Conservation (phyloP, 2,888 invertebrate species). For the Hirtodrosophila alboralis region DNA sequence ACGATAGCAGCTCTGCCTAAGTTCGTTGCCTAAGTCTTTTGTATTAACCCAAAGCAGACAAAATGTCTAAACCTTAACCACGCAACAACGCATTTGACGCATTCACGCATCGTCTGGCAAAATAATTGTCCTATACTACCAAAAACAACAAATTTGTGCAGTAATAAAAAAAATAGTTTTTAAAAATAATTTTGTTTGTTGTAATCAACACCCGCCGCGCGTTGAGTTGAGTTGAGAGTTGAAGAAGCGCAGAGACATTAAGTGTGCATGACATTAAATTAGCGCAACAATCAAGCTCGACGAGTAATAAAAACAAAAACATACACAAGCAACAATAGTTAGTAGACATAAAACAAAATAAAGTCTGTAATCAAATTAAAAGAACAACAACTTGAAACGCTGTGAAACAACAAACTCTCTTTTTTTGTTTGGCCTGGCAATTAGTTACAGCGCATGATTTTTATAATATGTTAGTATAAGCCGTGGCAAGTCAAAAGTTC, state of each 20-base stretch:
- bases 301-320: slow-evolving; percentile 13
- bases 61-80: slow-evolving; percentile 34
- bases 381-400: slow-evolving; percentile 38
- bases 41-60: slow-evolving; percentile 26
- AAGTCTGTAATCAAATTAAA: slow-evolving; percentile 71
- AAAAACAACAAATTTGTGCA: slow-evolving; percentile 37
- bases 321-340: slow-evolving; percentile 4
- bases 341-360: slow-evolving; percentile 39
- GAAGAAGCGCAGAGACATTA: slow-evolving; percentile 42
- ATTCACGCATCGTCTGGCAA: slow-evolving; percentile 73
- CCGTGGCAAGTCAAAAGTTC: slow-evolving; percentile 18
- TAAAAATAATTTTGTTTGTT: slow-evolving; percentile 43
- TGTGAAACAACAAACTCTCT: slow-evolving; percentile 37
- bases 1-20: slow-evolving; percentile 11
- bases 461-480: slow-evolving; percentile 11
- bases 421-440: too few relatives aligned
- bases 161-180: slow-evolving; percentile 59
- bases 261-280: slow-evolving; percentile 73
- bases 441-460: slow-evolving; percentile 72
- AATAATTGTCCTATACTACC: slow-evolving; percentile 54
- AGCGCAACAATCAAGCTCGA: slow-evolving; percentile 61
- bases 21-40: slow-evolving; percentile 54
- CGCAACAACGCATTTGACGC: slow-evolving; percentile 59
- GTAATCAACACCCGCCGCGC: slow-evolving; percentile 71
- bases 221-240: slow-evolving; percentile 12